Evolutionary conservation across 2,888 invertebrate species (phyloP).

Genomic region (Hemithea aestivaria): DNA sequence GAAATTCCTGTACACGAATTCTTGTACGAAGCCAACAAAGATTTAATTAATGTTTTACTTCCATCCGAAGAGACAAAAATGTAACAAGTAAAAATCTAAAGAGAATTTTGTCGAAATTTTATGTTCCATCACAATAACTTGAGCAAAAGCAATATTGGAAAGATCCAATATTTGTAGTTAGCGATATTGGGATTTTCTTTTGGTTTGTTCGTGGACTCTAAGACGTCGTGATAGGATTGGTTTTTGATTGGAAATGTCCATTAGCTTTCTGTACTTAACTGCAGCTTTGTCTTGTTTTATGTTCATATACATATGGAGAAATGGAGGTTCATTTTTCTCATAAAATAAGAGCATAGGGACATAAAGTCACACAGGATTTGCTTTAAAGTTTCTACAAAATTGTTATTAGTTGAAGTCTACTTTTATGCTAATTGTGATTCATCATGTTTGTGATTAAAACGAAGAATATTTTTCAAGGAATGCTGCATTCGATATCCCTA

Average conservation of each 20-base stretch:
- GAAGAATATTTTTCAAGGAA: too few relatives aligned
- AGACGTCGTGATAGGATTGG: conserved; percentile 1
- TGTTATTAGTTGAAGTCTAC: too few relatives aligned
- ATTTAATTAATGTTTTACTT: conserved; percentile 2
- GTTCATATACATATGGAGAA: conserved; percentile 1
- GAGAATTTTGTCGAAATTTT: conserved; percentile 14
- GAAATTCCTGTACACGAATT: background rate
- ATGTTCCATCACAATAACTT: conserved; percentile 22
- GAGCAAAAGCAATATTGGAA: conserved; percentile 42
- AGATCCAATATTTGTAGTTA: conserved; percentile 49
- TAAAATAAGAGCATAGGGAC: too few relatives aligned
- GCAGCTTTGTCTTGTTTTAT: conserved; percentile 4
- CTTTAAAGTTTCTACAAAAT: too few relatives aligned
- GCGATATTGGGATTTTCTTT: conserved; percentile 33
- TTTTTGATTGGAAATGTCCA: conserved; percentile 3
- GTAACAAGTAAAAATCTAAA: conserved; percentile 9
- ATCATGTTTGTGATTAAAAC: too few relatives aligned
- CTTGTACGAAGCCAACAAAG: too few relatives aligned
- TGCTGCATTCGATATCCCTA: too few relatives aligned
- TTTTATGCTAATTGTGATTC: too few relatives aligned
- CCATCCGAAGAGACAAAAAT: conserved; percentile 7
- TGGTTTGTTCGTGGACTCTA: conserved; percentile 6
- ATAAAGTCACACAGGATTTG: too few relatives aligned
- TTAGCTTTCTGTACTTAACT: conserved; percentile 2
- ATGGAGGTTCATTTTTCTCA: background rate